Base-by-base conservation (phyloP, 2,888 invertebrate species). In the Margaritifera margaritifera region DNA sequence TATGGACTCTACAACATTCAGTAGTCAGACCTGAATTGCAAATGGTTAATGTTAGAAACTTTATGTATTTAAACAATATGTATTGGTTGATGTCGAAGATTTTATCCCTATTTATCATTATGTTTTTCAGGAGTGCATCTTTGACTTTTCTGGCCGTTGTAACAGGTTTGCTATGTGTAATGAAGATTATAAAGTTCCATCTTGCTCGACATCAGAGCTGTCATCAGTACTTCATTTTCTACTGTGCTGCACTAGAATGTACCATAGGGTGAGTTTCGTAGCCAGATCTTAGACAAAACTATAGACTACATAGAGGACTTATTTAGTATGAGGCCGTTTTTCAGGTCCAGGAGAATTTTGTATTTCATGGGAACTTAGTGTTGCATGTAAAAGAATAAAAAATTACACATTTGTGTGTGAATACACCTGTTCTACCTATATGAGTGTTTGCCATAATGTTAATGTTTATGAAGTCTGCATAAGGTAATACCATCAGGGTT, bases 201-300 rank as follows among this genome's bases (percentile, higher is more conserved):
- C 80, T 89, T 31, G 88, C 88, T 71, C 89, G 87, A 63, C 91
- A 91, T 77, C 90, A 89, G 31, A 90, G 90, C 69, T 88, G 91
- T 75, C 91, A 92, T 77, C 91, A 91, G 78, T 91, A 90, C 84
- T 87, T 90, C 72, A 90, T 92, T 73, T 91, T 91, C 81, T 91
- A 91, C 80, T 87, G 90, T 51, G 91, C 91, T 54, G 89, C 89
- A 20, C 80, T 91, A 53, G 90, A 91, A 82, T 91, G 90, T 81
- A 83, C 90, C 58, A 83, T 91, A 59, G 90, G 91, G 92, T 84
- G 66, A 42, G 42, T 42, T 42, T 42, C 15, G 55, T 51, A 42
- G 25, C 18, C 50, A 22, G 59, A 18, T 8, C 25, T 31, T 64
- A 18, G 24, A 25, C 42, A 11, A 3, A 42, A 42, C 11, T 3